These are phyloP conservation scores for Acleris holmiana DNA, from an alignment of 2,888 invertebrate species.

Conservation along the genomic window DNA sequence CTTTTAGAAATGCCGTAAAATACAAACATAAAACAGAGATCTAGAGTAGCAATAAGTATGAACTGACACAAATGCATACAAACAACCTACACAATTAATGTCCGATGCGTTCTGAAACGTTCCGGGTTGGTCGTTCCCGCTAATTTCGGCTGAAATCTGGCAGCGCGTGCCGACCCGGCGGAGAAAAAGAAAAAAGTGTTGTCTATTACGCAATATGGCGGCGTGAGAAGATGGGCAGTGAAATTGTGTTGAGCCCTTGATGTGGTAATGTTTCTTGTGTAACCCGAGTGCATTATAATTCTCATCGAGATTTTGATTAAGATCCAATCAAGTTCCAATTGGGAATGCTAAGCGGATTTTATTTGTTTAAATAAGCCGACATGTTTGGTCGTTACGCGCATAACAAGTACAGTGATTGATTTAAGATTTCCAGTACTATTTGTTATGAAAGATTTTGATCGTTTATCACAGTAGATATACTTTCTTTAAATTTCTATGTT, in stretches of 20 bases:
- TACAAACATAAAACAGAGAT: conserved; percentile 4
- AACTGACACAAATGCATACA: conserved; percentile 29
- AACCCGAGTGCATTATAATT: conserved; percentile 33
- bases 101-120: conserved; percentile 32
- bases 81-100: conserved; percentile 27
- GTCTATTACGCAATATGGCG: conserved; percentile 37
- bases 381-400: not conserved
- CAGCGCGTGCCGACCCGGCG: conserved; percentile 13
- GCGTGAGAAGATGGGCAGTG: conserved; percentile 30
- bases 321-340: conserved; percentile 31
- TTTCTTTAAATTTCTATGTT: too few species aligned
- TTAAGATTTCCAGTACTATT: too few species aligned
- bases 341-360: conserved; percentile 29
- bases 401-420: not conserved
- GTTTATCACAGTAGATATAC: too few species aligned
- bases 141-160: conserved; percentile 35
- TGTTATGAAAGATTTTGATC: too few species aligned
- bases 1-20: conserved; percentile 10
- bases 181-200: conserved; percentile 23
- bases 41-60: conserved; percentile 19
- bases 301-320: conserved; percentile 31
- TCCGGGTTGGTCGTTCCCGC: conserved; percentile 37
- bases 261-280: conserved; percentile 33
- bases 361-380: conserved; percentile 21
- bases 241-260: conserved; percentile 35